These are phyloP conservation scores for Agrochola lota DNA, from an alignment of 2,888 invertebrate genomes.

Conservation along the genomic window DNA sequence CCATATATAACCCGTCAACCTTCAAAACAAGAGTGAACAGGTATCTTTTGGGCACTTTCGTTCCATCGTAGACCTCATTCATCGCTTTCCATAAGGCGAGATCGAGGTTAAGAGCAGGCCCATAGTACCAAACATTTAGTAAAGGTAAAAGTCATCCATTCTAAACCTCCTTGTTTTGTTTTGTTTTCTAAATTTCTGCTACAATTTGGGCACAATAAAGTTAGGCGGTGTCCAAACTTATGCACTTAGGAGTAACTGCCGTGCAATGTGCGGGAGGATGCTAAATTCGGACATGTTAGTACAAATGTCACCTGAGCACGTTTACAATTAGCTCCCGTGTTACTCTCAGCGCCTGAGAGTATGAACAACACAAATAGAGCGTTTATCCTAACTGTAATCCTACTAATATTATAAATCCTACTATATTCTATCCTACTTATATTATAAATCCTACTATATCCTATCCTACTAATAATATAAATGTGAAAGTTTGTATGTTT, in stretches of 20 bases:
- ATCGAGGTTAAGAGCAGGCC: neutral
- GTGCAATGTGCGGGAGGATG: slow-evolving; percentile 33
- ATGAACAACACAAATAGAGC: slow-evolving; percentile 6
- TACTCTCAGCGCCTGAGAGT: slow-evolving; percentile 10
- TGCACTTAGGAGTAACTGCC: slow-evolving; percentile 50
- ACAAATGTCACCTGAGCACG: slow-evolving; percentile 59
- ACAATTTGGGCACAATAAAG: slow-evolving; percentile 40
- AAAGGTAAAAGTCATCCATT: neutral
- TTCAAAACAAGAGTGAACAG: too few relatives aligned
- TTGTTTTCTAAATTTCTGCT: neutral
- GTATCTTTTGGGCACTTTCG: neutral
- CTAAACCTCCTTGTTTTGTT: slow-evolving; percentile 5
- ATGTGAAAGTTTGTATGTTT: too few relatives aligned
- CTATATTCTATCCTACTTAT: too few relatives aligned
- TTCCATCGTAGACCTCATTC: neutral
- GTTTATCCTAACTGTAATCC: too few relatives aligned
- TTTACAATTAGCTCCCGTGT: slow-evolving; percentile 61
- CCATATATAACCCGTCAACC: too few relatives aligned
- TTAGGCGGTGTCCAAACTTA: slow-evolving; percentile 51
- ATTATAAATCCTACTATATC: too few relatives aligned
- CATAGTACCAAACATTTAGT: neutral
- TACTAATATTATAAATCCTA: too few relatives aligned
- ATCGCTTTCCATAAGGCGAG: neutral
- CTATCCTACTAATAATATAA: too few relatives aligned
- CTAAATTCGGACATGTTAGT: slow-evolving; percentile 40